Evolutionary conservation across 2,797 vertebrate species (phyloP).

Genomic region (Graptemys geographica): DNA sequence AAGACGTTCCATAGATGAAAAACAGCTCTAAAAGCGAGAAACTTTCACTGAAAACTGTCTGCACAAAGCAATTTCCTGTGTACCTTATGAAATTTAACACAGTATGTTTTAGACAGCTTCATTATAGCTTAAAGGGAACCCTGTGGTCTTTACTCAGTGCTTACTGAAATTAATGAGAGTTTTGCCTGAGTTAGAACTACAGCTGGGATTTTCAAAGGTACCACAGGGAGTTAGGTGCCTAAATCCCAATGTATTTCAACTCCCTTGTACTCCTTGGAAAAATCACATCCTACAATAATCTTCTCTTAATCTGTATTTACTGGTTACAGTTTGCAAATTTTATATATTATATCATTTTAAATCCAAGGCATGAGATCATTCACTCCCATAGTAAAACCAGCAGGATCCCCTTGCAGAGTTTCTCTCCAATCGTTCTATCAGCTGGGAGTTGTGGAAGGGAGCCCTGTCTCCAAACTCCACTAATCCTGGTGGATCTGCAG

Average conservation of each 20-base stretch:
- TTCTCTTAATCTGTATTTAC: not conserved
- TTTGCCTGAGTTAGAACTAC: not conserved
- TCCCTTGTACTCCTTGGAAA: not conserved
- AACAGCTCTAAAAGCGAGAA: not conserved
- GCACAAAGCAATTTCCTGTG: not conserved
- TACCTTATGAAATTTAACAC: not conserved
- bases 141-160: not conserved
- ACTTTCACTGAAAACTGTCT: not conserved
- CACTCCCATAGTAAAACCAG: not conserved
- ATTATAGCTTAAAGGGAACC: not conserved
- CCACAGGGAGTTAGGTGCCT: not conserved
- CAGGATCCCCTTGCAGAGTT: not conserved
- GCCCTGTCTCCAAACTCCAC: too few species aligned
- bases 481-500: not conserved
- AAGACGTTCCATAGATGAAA: not conserved
- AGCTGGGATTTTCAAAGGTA: not conserved
- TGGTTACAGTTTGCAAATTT: too few species aligned
- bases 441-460: fast-evolving
- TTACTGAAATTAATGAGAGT: not conserved
- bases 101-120: not conserved
- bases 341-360: too few species aligned
- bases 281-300: not conserved
- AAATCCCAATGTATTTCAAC: not conserved
- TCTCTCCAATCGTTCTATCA: fast-evolving
- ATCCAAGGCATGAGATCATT: not conserved